A percentile compares a stretch with the other conserved stretches of the same genome.
phyloP scores from a whole-genome alignment of 1,140 invertebrate genomes.

The Teleopsis dalmanni region DNA sequence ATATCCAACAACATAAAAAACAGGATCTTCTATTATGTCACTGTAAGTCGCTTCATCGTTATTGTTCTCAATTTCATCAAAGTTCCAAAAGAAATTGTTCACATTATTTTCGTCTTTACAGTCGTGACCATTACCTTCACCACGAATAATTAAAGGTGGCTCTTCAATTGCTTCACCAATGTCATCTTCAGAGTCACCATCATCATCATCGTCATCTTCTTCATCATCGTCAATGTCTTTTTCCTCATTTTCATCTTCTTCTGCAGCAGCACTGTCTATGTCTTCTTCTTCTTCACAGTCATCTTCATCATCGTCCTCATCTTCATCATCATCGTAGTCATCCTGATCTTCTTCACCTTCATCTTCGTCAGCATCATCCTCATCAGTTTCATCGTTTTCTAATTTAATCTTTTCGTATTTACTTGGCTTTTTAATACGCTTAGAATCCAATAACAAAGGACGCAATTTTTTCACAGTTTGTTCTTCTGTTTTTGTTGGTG shows the following conservation, averaged over 20 bases:
- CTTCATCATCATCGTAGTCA: slow-evolving; percentile 30
- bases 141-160: slow-evolving; percentile 61
- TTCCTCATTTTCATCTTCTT: slow-evolving; percentile 49
- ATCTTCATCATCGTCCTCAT: slow-evolving; percentile 23
- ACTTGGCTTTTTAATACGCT: slow-evolving; percentile 35
- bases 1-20: slow-evolving; percentile 62
- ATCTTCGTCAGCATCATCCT: slow-evolving; percentile 33
- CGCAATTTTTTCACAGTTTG: slow-evolving; percentile 19
- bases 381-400: slow-evolving; percentile 34
- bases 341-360: slow-evolving; percentile 36
- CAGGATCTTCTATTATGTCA: slow-evolving; percentile 63
- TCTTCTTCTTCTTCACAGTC: slow-evolving; percentile 56
- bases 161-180: slow-evolving; percentile 63
- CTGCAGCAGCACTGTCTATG: slow-evolving; percentile 54
- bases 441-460: slow-evolving; percentile 27
- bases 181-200: slow-evolving; percentile 47
- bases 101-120: slow-evolving; percentile 47
- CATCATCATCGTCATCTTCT: slow-evolving; percentile 49
- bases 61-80: slow-evolving; percentile 12
- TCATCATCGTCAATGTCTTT: slow-evolving; percentile 50
- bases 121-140: slow-evolving; percentile 59
- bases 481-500: slow-evolving; percentile 17
- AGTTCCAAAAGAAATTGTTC: slow-evolving; percentile 11
- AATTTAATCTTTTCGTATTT: slow-evolving; percentile 32
- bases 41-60: slow-evolving; percentile 48